Conservation (phyloP, 1,140 invertebrate species). For the Lepidurus arcticus region DNA sequence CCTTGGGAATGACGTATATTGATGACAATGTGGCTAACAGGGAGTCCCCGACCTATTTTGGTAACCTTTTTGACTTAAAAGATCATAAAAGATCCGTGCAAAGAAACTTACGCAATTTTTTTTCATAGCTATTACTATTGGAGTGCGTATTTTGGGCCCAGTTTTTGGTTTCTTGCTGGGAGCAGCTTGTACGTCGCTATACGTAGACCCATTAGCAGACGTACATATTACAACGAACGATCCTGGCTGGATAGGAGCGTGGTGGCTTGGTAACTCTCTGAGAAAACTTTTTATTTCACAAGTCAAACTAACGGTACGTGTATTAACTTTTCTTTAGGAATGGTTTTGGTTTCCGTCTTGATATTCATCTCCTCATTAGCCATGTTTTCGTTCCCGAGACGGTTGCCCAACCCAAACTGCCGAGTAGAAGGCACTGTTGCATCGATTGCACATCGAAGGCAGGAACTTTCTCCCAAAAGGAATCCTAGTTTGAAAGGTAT, state of each 20-base stretch:
- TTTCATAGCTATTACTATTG: constrained; percentile 78
- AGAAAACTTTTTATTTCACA: neutral
- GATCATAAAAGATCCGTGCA: neutral
- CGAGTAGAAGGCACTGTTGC: constrained; percentile 24
- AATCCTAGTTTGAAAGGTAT: constrained; percentile 31
- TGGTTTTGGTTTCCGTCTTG: constrained; percentile 68
- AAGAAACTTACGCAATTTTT: constrained; percentile 28
- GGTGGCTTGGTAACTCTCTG: constrained; percentile 70
- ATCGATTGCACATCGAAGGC: neutral
- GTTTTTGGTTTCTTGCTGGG: constrained; percentile 84
- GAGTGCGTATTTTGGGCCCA: constrained; percentile 81
- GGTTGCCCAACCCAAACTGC: constrained; percentile 46
- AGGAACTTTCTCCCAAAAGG: constrained; percentile 26
- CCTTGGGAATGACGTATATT: constrained; percentile 72
- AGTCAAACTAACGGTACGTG: no score
- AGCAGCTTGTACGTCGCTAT: constrained; percentile 80
- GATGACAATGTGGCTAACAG: constrained; percentile 87
- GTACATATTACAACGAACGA: constrained; percentile 73
- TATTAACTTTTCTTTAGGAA: constrained; percentile 36
- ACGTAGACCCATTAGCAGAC: constrained; percentile 68
- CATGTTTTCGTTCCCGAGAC: constrained; percentile 82
- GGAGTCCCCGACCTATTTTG: constrained; percentile 89
- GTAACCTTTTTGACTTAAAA: constrained; percentile 46
- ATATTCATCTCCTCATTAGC: constrained; percentile 70
- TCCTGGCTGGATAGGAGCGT: constrained; percentile 84